phyloP scores from a whole-genome alignment of 2,888 invertebrate genomes.

The Conus canariensis region DNA sequence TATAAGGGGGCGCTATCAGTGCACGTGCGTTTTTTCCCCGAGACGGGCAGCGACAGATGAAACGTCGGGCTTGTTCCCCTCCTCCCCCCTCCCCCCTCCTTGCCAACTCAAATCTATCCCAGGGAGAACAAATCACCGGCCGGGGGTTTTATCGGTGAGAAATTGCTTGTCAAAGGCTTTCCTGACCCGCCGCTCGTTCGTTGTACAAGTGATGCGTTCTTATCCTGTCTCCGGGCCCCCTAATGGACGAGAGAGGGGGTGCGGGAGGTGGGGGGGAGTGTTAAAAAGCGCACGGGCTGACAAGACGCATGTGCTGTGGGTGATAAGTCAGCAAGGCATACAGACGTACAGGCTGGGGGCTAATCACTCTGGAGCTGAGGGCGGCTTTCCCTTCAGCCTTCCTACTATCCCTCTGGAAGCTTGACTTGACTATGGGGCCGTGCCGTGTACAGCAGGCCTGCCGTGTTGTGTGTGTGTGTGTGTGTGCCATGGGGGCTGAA shows the following conservation, averaged over 20 bases:
- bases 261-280: neutral
- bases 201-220: conserved; percentile 39
- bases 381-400: neutral
- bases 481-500: too few species aligned
- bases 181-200: conserved; percentile 36
- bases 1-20: conserved; percentile 41
- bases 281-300: conserved; percentile 25
- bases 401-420: neutral
- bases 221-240: conserved; percentile 31
- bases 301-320: conserved; percentile 33
- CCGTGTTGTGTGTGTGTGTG: too few species aligned
- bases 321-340: conserved; percentile 31
- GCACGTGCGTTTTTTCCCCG: conserved; percentile 36
- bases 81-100: too few species aligned
- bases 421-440: neutral
- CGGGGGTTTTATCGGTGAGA: conserved; percentile 42
- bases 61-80: conserved; percentile 30
- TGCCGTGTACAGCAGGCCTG: too few species aligned
- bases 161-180: conserved; percentile 44
- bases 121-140: conserved; percentile 35
- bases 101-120: conserved; percentile 35
- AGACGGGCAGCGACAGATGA: conserved; percentile 46
- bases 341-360: neutral
- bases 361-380: conserved; percentile 31
- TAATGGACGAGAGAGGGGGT: conserved; percentile 29